Evolutionary conservation across 2,888 invertebrate species (phyloP).

Genomic region (Chrysolina oricalcia): DNA sequence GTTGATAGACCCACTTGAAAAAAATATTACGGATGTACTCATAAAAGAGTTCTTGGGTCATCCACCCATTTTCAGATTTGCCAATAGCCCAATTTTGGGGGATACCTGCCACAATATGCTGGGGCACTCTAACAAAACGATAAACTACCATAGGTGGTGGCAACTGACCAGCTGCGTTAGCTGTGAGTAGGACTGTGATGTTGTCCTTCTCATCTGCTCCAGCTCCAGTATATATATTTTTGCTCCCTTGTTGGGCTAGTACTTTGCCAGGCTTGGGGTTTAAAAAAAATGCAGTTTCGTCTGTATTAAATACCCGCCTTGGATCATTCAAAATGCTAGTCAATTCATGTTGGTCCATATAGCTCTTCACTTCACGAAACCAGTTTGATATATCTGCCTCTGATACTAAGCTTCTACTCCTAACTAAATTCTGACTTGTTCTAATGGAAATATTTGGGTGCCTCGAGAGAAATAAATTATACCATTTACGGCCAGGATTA

Average conservation of each 20-base stretch:
- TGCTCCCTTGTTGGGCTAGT: neutral
- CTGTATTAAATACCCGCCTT: neutral
- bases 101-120: neutral
- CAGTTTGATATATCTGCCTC: too few relatives aligned
- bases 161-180: constrained; percentile 1
- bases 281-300: neutral
- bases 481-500: neutral
- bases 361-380: too few relatives aligned
- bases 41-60: too few relatives aligned
- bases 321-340: neutral
- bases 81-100: too few relatives aligned
- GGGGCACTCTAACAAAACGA: neutral
- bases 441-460: too few relatives aligned
- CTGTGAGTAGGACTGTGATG: neutral
- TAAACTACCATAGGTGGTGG: neutral
- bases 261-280: neutral
- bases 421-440: too few relatives aligned
- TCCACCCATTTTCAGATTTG: too few relatives aligned
- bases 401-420: too few relatives aligned
- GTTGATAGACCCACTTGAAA: too few relatives aligned
- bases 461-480: neutral
- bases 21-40: too few relatives aligned
- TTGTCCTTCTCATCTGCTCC: constrained; percentile 11
- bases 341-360: neutral
- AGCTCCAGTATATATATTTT: neutral